Evolutionary conservation across 2,113 vertebrate species (phyloP), one percentile per base, ranked within the genome.

Genomic region (Fulica atra): DNA sequence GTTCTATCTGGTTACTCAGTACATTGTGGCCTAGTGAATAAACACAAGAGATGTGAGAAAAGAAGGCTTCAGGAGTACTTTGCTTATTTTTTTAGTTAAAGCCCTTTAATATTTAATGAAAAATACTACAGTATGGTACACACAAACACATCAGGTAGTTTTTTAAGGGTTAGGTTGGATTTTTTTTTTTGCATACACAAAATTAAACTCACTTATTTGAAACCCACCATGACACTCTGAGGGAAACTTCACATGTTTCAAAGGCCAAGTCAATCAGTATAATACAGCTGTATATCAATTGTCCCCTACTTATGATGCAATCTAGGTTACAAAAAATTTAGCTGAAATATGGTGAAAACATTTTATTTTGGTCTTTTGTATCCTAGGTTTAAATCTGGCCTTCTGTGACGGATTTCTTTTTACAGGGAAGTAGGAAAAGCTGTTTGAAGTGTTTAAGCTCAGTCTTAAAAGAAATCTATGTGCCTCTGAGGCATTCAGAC

Each of bases 381-480:
- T n/a, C 50, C 11, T 50, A 44, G 2, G 15, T 80, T 80, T 44
- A 83, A 54, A 83, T 81, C 17, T 70, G 15, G 28, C 13, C 25
- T 40, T 83, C 16, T n/a, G 3, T 66, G 13, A 28, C 74, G 40
- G 6, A 82, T 88, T 64, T 83, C 13, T 86, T 80, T 89, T 38
- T 63, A 51, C 6, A 50, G 7, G 13, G 21, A 88, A 73, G 53
- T 24, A 88, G 36, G 21, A 81, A 83, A 86, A 90, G 19, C n/a
- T 81, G 14, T 70, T 90, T 80, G 64, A 88, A 86, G 17, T 21
- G 20, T 88, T 93, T 70, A 86, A 90, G 15, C 20, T 65, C 51
- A 86, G 13, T 63, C 26, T 90, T 94, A 90, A 83, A 35, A 93
- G 4, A 96, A 95, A 94, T 63, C 82, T 51, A 59, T 66, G 15